Evolutionary conservation across 2,888 invertebrate genomes (phyloP).

Genomic region (Pogonocherus hispidulus): DNA sequence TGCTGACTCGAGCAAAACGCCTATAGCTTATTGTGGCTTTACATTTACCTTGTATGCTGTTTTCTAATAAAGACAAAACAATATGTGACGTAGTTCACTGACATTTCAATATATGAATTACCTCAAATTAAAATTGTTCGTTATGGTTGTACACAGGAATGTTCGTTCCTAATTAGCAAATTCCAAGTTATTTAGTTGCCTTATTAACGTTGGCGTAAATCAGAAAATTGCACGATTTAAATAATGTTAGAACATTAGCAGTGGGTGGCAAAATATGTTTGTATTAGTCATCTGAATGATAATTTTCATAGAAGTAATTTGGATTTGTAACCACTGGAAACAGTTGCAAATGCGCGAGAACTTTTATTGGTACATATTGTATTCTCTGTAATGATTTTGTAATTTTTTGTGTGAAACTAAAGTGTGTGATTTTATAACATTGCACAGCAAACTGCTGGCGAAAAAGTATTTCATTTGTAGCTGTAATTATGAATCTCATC

Average conservation of each 20-base stretch:
- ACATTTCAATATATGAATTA: neutral
- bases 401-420: no score
- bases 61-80: neutral
- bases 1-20: no score
- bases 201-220: constrained; percentile 25
- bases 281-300: neutral
- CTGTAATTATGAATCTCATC: no score
- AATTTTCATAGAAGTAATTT: neutral
- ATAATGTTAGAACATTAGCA: neutral
- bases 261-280: constrained; percentile 4
- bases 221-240: constrained; percentile 16
- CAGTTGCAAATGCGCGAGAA: no score
- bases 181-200: neutral
- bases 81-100: neutral
- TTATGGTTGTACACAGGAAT: neutral
- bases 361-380: no score
- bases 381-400: no score
- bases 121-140: neutral
- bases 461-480: no score
- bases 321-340: neutral
- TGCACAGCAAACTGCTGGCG: no score
- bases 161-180: neutral
- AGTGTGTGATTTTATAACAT: no score
- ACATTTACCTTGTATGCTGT: no score
- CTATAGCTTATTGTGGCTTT: no score